A percentile compares a stretch with the other conserved stretches of the same genome.
Conservation (phyloP, 30 jellyfish, hydroid and myxozoan genomes). For the Nemopilema nomurai region DNA sequence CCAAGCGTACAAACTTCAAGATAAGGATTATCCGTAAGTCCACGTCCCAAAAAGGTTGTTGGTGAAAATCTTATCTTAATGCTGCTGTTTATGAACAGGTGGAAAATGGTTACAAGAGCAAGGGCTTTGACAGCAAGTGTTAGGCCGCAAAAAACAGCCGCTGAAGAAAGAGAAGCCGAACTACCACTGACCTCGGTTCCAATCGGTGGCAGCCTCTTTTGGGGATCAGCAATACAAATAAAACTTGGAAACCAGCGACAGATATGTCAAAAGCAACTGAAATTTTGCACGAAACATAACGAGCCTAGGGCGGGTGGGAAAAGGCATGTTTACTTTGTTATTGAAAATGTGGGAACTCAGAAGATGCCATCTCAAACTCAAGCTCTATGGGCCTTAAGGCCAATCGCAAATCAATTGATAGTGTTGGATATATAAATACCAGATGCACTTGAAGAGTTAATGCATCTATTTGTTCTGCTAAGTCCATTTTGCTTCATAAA, state of each 20-base stretch:
- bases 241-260: too few relatives aligned
- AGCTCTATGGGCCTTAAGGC: neutral
- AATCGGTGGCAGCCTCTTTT: too few relatives aligned
- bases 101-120: neutral
- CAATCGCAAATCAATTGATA: neutral
- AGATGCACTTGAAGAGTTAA: constrained; percentile 22
- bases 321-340: neutral
- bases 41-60: neutral
- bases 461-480: constrained; percentile 27
- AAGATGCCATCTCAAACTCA: neutral
- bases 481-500: constrained; percentile 42
- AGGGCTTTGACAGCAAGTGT: neutral
- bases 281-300: neutral
- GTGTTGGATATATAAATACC: neutral
- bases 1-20: neutral
- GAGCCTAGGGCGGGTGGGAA: neutral
- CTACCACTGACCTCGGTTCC: too few relatives aligned
- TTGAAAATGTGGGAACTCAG: neutral
- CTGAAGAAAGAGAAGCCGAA: too few relatives aligned
- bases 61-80: neutral
- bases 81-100: neutral
- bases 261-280: neutral
- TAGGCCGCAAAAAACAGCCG: neutral
- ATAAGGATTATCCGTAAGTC: neutral
- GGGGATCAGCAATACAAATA: too few relatives aligned